Percentiles rank a stretch among this genome's conserved stretches.
phyloP scores from a whole-genome alignment of 1,140 invertebrate genomes.

The Alviniconcha marisindica region DNA sequence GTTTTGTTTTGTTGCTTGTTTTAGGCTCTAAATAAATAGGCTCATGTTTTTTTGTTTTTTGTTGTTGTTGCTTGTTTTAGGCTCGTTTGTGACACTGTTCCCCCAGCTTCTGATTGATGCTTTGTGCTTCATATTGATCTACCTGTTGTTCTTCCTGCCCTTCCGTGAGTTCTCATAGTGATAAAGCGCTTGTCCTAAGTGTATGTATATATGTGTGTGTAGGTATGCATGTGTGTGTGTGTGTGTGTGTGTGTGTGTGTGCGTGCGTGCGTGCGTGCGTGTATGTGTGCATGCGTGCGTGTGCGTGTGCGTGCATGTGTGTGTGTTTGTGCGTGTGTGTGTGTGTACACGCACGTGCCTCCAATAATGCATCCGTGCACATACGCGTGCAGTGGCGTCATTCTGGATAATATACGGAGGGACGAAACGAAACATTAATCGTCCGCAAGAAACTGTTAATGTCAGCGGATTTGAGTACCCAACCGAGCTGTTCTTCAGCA shows the following conservation, averaged over 20 bases:
- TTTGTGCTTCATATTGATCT: too few relatives aligned
- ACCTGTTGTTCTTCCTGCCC: too few relatives aligned
- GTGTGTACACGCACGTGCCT: not conserved
- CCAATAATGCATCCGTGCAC: not conserved
- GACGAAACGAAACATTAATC: too few relatives aligned
- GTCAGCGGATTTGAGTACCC: constrained; percentile 53
- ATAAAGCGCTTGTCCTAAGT: not conserved
- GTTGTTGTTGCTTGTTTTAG: too few relatives aligned
- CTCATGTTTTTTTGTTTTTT: too few relatives aligned
- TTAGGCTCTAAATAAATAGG: too few relatives aligned
- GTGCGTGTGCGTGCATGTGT: not conserved
- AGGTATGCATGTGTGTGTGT: not conserved
- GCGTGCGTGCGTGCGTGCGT: not conserved
- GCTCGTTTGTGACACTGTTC: too few relatives aligned
- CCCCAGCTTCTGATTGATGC: too few relatives aligned
- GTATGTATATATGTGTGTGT: constrained; percentile 1
- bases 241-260: not conserved
- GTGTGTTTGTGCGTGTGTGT: not conserved
- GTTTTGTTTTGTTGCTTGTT: too few relatives aligned
- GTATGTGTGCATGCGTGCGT: not conserved
- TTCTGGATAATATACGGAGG: constrained; percentile 73
- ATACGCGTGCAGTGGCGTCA: constrained; percentile 54
- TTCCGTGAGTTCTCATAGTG: too few relatives aligned
- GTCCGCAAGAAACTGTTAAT: constrained; percentile 46
- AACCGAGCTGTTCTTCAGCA: constrained; percentile 57